Conservation (phyloP, 2,797 vertebrate species). For the Siniperca undulata region DNA sequence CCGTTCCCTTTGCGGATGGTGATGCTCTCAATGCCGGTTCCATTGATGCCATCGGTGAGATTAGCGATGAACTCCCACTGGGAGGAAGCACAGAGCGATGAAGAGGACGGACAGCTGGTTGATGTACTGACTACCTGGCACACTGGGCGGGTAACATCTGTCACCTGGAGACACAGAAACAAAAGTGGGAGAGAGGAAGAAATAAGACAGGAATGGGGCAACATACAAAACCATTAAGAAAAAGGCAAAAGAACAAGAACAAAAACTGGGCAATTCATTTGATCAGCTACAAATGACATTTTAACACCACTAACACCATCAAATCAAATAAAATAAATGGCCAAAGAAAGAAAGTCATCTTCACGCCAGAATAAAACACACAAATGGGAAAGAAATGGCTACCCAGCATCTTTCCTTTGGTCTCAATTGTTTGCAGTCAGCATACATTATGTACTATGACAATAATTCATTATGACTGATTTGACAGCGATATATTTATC, state of each 20-base stretch:
- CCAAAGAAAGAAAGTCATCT: background rate
- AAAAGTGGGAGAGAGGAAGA: background rate
- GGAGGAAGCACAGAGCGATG: slow-evolving; percentile 57
- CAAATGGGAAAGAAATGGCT: background rate
- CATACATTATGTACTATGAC: background rate
- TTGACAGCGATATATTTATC: background rate
- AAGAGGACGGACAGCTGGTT: slow-evolving; percentile 51
- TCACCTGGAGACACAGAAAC: slow-evolving; percentile 61
- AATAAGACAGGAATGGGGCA: background rate
- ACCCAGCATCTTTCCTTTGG: background rate
- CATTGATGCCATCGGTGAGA: slow-evolving; percentile 72
- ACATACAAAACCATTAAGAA: background rate
- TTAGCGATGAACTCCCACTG: slow-evolving; percentile 73
- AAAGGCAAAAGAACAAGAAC: background rate
- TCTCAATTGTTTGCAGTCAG: background rate
- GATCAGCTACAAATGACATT: background rate
- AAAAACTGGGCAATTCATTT: background rate
- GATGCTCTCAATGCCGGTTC: slow-evolving; percentile 69
- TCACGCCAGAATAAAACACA: background rate
- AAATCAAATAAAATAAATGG: background rate
- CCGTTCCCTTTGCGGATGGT: slow-evolving; percentile 66
- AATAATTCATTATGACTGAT: background rate
- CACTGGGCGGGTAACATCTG: slow-evolving; percentile 64
- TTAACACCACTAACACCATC: background rate
- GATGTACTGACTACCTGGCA: slow-evolving; percentile 53